Evolutionary conservation across 2,888 invertebrate species (phyloP).

Genomic region (Dendrolimus pini): DNA sequence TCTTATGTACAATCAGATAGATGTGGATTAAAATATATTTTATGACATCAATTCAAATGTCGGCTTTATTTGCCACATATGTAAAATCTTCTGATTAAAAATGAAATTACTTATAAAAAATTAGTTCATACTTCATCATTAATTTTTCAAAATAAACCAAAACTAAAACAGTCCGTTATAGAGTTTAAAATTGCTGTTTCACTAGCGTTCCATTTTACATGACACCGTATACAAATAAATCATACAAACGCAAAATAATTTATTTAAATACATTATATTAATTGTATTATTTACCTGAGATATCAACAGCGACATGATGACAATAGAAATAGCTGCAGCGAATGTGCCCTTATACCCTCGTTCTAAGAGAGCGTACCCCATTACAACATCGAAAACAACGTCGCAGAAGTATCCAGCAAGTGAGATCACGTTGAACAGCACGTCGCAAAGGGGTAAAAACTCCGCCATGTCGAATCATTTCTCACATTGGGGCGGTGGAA

Average conservation of each 20-base stretch:
- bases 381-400: constrained; percentile 91
- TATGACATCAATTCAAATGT: too few species aligned
- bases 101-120: neutral
- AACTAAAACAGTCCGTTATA: neutral
- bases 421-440: constrained; percentile 93
- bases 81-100: too few species aligned
- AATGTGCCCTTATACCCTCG: constrained; percentile 80
- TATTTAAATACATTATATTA: too few species aligned
- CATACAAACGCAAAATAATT: too few species aligned
- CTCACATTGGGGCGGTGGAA: constrained; percentile 29
- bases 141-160: neutral
- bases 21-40: too few species aligned
- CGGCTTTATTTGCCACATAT: too few species aligned
- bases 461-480: constrained; percentile 80
- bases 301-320: constrained; percentile 83
- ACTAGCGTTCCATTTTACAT: too few species aligned
- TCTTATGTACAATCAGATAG: too few species aligned
- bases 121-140: neutral
- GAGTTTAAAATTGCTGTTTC: neutral
- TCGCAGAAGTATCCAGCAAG: constrained; percentile 94
- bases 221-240: too few species aligned
- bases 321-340: constrained; percentile 81
- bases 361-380: constrained; percentile 88
- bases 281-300: constrained; percentile 75
- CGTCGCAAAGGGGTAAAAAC: constrained; percentile 93